Base-by-base conservation (phyloP, 2,797 vertebrate genomes). In the Cetoscarus ocellatus region DNA sequence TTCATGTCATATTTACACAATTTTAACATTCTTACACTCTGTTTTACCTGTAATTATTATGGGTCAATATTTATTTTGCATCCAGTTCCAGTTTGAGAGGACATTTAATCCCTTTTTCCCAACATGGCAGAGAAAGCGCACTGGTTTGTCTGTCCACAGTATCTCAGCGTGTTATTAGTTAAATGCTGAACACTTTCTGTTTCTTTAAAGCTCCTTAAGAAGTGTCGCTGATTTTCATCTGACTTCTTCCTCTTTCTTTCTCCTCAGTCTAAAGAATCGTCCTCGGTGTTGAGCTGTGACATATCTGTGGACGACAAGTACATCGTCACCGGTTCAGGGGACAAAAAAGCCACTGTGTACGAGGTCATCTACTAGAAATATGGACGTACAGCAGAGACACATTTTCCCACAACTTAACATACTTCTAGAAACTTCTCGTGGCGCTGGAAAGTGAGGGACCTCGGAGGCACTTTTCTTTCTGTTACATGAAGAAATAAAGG, bases 261-360 rank as follows among this genome's bases (percentile, higher is more conserved):
- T 58, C 19, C 40, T 36, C 88, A 96, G 95, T 96, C 95, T 47
- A 96, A 96, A 87, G 95, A 96, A 78, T 95, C 95, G 0, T 96
- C 95, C 2, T 96, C 95, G 0, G 95, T 96, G 68, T 83, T 96
- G 72, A 96, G 95, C 88, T 96, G 95, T 85, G 95, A 96, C 88
- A 96, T 96, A 90, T 95, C 95, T 17, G 93, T 94, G 68, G 95
- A 96, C 36, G 95, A 96, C 88, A 96, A 96, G 75, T 96, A 96
- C 92, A 96, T 96, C 0, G 95, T 96, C 76, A 96, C 95, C 1
- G 95, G 95, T 62, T 96, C 95, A 45, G 95, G 95, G 38, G 95
- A 96, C 91, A 96, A 96, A 87, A 96, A 96, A 87, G 95, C 95
- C 75, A 96, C 95, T 8, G 95, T 96, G 61, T 96, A 96, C 48